Percentiles rank a stretch among this genome's conserved stretches.
phyloP scores from a whole-genome alignment of 2,113 vertebrate genomes.

The Gobius niger region DNA sequence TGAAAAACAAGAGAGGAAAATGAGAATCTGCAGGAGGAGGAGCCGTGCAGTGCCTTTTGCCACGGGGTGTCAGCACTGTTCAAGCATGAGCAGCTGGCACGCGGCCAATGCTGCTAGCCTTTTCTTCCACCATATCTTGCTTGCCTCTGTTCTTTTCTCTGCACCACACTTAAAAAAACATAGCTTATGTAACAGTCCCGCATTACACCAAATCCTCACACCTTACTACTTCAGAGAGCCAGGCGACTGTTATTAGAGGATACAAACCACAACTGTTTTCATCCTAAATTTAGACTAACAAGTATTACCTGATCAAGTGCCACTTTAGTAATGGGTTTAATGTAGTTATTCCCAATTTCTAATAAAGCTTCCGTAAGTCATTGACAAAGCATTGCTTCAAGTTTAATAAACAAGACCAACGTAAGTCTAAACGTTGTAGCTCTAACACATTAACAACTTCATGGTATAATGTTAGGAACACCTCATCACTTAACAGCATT shows the following conservation, averaged over 20 bases:
- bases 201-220: slow-evolving; percentile 14
- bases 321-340: no score
- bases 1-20: slow-evolving; percentile 65
- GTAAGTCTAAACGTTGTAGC: no score
- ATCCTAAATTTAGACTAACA: slow-evolving; percentile 2
- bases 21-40: slow-evolving; percentile 15
- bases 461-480: no score
- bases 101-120: slow-evolving; percentile 35
- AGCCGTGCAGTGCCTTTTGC: slow-evolving; percentile 28
- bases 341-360: no score
- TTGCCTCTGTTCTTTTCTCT: slow-evolving; percentile 45
- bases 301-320: background rate
- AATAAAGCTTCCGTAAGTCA: background rate
- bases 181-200: slow-evolving; percentile 25
- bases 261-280: background rate
- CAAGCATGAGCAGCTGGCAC: slow-evolving; percentile 48
- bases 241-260: background rate
- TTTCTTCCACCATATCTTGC: slow-evolving; percentile 42
- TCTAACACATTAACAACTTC: no score
- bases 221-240: background rate
- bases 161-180: slow-evolving; percentile 38
- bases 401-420: no score
- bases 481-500: no score
- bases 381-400: background rate
- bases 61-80: slow-evolving; percentile 72